Percentiles rank a stretch among this genome's conserved stretches.
Evolutionary conservation across 2,888 invertebrate genomes (phyloP).

Genomic region (Hirtodrosophila trivittata): DNA sequence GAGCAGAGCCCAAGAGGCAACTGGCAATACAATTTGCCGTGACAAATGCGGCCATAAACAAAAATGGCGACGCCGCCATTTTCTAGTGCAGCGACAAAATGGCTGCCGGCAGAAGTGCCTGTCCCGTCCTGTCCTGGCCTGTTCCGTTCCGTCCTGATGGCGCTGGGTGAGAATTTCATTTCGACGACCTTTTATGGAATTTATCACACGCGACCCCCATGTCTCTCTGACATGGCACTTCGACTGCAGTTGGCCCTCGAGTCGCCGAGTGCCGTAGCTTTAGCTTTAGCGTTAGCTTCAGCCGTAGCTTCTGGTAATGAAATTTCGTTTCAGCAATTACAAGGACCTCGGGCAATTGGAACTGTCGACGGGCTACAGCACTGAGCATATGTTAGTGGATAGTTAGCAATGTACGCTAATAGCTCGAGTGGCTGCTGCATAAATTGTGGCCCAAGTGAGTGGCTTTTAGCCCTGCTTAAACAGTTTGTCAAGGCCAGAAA

Average conservation of each 20-base stretch:
- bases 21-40: conserved; percentile 69
- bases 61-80: conserved; percentile 69
- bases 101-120: conserved; percentile 59
- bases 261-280: not conserved
- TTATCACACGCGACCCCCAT: conserved; percentile 61
- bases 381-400: conserved; percentile 24
- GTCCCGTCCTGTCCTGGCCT: not conserved
- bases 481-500: conserved; percentile 20
- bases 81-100: conserved; percentile 71
- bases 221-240: conserved; percentile 11
- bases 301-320: conserved; percentile 59
- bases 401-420: conserved; percentile 36
- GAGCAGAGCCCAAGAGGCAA: conserved; percentile 28
- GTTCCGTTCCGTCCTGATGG: not conserved
- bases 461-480: not conserved
- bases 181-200: conserved; percentile 69
- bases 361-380: conserved; percentile 26
- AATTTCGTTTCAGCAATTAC: conserved; percentile 69
- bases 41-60: conserved; percentile 74
- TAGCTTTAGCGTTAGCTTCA: not conserved
- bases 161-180: conserved; percentile 65
- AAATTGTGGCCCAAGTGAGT: conserved; percentile 39
- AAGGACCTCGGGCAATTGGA: conserved; percentile 37
- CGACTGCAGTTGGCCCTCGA: conserved; percentile 30
- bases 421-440: conserved; percentile 51